A percentile compares a stretch with the other conserved stretches of the same genome.
These are phyloP conservation scores for Chiridota heheva DNA, from an alignment of 35 echinoderm and acorn worm species.

Conservation along the genomic window DNA sequence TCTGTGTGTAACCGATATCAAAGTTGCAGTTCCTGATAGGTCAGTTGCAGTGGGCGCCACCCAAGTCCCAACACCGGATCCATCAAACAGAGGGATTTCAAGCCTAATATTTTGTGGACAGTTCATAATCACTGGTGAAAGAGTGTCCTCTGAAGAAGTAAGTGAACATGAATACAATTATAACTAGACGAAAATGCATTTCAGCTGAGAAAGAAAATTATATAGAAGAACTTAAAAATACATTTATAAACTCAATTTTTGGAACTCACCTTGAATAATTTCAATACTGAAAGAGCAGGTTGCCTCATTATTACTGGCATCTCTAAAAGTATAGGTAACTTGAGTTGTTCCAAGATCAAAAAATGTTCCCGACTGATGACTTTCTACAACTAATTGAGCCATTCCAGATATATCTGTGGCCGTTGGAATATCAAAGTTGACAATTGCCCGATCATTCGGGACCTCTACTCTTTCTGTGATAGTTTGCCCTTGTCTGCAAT, in stretches of 20 bases:
- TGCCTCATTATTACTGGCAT: neutral
- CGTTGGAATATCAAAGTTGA: neutral
- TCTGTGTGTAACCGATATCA: neutral
- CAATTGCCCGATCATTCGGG: no score
- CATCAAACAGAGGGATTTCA: neutral
- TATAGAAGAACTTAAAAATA: no score
- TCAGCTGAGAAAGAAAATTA: no score
- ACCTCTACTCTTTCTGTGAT: constrained; percentile 7
- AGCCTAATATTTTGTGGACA: neutral
- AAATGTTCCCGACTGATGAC: constrained; percentile 1
- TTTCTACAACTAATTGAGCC: neutral
- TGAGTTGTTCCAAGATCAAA: constrained; percentile 10
- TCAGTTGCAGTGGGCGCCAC: neutral
- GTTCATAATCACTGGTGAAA: neutral
- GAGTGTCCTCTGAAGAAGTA: constrained; percentile 19
- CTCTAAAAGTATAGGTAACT: neutral
- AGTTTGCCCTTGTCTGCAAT: constrained; percentile 10
- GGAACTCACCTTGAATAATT: constrained; percentile 2
- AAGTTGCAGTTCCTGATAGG: constrained; percentile 14
- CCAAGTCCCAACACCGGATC: neutral
- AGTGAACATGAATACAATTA: neutral
- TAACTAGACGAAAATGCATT: neutral
- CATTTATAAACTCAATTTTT: no score
- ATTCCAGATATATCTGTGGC: neutral
- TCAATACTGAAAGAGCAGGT: constrained; percentile 5